A percentile compares a stretch with the other conserved stretches of the same genome.
These are phyloP conservation scores for Notolabrus celidotus DNA, from an alignment of 2,797 vertebrate species.

Conservation along the genomic window DNA sequence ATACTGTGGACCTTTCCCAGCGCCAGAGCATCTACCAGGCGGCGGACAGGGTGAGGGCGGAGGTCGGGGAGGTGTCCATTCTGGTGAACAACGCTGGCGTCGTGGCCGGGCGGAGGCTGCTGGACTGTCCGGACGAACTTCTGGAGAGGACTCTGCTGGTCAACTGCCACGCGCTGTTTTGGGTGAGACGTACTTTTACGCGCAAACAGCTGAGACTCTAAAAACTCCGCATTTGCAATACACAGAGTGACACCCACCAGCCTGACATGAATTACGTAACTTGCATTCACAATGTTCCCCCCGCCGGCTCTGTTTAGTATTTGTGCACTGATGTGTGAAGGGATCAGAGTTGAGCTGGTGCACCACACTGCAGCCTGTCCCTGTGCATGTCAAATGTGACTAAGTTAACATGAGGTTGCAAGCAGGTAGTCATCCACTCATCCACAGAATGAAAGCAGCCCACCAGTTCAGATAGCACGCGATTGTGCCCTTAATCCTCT, in stretches of 20 bases:
- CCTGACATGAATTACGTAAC: slow-evolving; percentile 52
- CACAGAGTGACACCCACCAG: background rate
- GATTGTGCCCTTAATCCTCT: slow-evolving; percentile 50
- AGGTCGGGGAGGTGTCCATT: slow-evolving; percentile 80
- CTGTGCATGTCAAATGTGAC: background rate
- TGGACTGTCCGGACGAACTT: slow-evolving; percentile 83
- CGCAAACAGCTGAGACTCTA: background rate
- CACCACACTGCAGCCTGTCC: background rate
- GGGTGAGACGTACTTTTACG: slow-evolving; percentile 68
- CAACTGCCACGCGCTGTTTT: slow-evolving; percentile 84
- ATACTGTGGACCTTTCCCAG: slow-evolving; percentile 79
- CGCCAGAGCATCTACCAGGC: slow-evolving; percentile 73
- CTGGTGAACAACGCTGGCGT: slow-evolving; percentile 83
- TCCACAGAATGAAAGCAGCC: slow-evolving; percentile 15
- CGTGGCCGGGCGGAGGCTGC: slow-evolving; percentile 76
- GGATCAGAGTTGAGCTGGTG: slow-evolving; percentile 21
- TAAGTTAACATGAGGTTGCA: background rate
- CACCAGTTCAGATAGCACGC: slow-evolving; percentile 39
- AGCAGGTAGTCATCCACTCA: slow-evolving; percentile 6
- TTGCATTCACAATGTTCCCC: background rate
- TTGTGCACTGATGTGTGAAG: slow-evolving; percentile 59
- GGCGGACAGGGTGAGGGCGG: slow-evolving; percentile 70
- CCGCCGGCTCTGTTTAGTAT: slow-evolving; percentile 15
- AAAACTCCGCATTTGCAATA: background rate
- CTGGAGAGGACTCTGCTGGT: slow-evolving; percentile 82